Conservation (phyloP, 2,888 invertebrate species). For the Acleris holmiana region DNA sequence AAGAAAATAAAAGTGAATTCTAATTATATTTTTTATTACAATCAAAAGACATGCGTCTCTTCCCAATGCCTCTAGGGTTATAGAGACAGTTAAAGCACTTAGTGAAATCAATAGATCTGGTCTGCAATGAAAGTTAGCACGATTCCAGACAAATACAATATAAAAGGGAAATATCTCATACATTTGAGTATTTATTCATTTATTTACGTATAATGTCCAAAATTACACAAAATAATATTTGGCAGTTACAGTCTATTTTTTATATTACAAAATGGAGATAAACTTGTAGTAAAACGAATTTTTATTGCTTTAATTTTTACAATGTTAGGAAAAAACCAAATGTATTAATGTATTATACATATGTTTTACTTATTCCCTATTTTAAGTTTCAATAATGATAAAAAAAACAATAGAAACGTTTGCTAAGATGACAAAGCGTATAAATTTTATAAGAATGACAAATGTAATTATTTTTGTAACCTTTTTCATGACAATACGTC, state of each 20-base stretch:
- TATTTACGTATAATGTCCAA: constrained; percentile 6
- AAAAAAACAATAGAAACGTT: no score
- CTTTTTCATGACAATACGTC: no score
- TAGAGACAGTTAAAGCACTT: neutral
- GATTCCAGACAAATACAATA: neutral
- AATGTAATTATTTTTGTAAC: no score
- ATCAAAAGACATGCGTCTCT: neutral
- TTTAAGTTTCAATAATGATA: no score
- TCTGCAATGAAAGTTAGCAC: neutral
- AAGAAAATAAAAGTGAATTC: no score
- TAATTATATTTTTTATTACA: no score
- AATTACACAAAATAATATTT: constrained; percentile 9
- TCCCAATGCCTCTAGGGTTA: neutral
- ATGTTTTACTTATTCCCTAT: no score
- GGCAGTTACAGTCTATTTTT: neutral
- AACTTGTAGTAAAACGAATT: neutral
- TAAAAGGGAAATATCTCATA: neutral
- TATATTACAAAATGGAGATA: constrained; percentile 1
- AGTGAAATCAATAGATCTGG: neutral
- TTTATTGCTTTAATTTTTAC: no score
- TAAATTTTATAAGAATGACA: no score
- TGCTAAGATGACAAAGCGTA: no score
- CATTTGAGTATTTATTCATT: constrained; percentile 10
- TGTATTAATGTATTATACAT: no score
- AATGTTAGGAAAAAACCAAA: no score